Conservation (phyloP, 2,113 vertebrate genomes). For the Brachionichthys hirsutus region DNA sequence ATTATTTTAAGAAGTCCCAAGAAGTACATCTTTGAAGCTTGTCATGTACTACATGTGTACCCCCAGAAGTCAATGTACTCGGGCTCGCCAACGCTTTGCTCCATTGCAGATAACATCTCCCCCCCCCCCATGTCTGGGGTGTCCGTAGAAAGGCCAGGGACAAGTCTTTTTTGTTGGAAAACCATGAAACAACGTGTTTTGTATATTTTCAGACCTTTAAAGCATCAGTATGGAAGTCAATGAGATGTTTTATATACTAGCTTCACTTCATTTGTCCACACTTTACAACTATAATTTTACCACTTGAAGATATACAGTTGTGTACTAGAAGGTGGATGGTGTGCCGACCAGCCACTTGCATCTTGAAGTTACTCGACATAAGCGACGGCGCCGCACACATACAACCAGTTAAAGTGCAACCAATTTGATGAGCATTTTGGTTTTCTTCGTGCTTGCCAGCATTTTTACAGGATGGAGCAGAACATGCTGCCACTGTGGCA, state of each 20-base stretch:
- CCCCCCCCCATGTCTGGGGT: no score
- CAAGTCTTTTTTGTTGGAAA: no score
- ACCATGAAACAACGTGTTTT: no score
- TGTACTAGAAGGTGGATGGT: not conserved
- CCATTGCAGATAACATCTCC: no score
- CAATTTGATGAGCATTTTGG: not conserved
- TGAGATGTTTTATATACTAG: not conserved
- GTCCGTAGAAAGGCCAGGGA: no score
- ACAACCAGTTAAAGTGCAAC: no score
- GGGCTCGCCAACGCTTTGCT: no score
- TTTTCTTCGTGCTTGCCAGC: not conserved
- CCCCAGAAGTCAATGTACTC: no score
- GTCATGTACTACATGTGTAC: no score
- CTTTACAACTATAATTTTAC: not conserved
- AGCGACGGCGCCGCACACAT: no score
- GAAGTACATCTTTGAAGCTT: no score
- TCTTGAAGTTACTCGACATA: not conserved
- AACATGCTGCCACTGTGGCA: slow-evolving; percentile 86
- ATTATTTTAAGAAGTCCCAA: no score
- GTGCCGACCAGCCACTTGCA: not conserved
- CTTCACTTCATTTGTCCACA: not conserved
- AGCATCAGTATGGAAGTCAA: slow-evolving; percentile 20
- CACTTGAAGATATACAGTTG: slow-evolving; percentile 20
- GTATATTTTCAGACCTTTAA: slow-evolving; percentile 10
- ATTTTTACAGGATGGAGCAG: slow-evolving; percentile 83